phyloP scores from a whole-genome alignment of 2,113 vertebrate genomes.

The Heloderma charlesbogerti region DNA sequence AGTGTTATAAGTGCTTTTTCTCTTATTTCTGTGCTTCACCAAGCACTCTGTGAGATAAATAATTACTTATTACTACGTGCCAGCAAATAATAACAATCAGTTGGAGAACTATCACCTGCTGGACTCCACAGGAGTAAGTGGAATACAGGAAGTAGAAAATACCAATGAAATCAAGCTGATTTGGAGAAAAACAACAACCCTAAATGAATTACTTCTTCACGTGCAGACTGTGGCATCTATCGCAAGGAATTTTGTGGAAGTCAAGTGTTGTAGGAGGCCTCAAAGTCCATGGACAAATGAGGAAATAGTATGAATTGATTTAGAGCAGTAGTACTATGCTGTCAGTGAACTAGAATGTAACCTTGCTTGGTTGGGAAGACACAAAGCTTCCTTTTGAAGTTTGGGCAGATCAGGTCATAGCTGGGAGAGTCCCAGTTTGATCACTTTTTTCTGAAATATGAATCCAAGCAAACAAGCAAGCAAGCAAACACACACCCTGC shows the following conservation, averaged over 20 bases:
- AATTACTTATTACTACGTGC: slow-evolving; percentile 11
- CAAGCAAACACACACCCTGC: background rate
- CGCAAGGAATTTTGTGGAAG: background rate
- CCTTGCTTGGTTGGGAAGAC: background rate
- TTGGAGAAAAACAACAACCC: background rate
- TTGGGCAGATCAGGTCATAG: background rate
- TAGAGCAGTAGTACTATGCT: background rate
- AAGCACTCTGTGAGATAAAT: slow-evolving; percentile 36
- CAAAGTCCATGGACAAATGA: background rate
- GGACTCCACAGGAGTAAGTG: slow-evolving; percentile 27
- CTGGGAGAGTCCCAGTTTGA: background rate
- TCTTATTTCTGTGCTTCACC: slow-evolving; percentile 24
- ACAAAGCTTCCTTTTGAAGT: background rate
- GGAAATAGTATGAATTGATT: background rate
- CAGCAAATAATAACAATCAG: slow-evolving; percentile 21
- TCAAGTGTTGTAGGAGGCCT: background rate
- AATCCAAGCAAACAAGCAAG: background rate
- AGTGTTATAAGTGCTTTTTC: background rate
- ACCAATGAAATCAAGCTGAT: slow-evolving; percentile 8
- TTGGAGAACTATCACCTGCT: slow-evolving; percentile 21
- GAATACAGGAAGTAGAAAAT: slow-evolving; percentile 4
- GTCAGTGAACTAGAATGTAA: background rate
- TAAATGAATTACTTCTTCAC: background rate
- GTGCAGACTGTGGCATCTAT: background rate
- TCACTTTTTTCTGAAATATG: background rate